Evolutionary conservation across 2,888 invertebrate species (phyloP), one percentile per base, ranked within the genome.

Genomic region (Cylindroiulus punctatus): DNA sequence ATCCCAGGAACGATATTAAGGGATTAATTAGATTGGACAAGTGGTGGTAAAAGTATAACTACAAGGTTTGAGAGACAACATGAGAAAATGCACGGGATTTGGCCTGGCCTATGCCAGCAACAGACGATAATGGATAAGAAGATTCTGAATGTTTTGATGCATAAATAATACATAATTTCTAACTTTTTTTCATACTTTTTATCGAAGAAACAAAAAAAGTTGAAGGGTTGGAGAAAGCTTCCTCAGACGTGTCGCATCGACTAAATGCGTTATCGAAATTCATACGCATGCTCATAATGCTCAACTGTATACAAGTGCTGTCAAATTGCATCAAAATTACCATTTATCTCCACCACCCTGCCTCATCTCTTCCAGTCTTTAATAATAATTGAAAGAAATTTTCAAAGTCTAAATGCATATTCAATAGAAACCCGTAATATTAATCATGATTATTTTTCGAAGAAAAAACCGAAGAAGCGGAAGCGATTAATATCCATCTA

Each of bases 241-340:
- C 65, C 26, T 65, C 8, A 65, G 65, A 65, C 65, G 26, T 65
- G 65, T 65, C 65, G 26, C 65, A 65, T 65, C 65, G 22, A 26
- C 65, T 65, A 65, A 65, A 65, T 65, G 65, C 65, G 65, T 65
- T 65, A 65, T 65, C 65, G 65, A 65, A 65, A 65, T 65, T 65
- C 65, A 65, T 65, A 65, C 65, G 65, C 65, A 65, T 65, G 65
- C 65, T 22, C 65, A 65, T 26, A 65, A 3, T 44, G 44, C 44
- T 44, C 44, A 44, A 3, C 44, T 10, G 1, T 65, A 65, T 65
- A 26, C 65, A 65, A 65, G 65, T 65, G 65, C 65, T 65, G 65
- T 65, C 65, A 65, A 65, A 65, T 65, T 65, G 65, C 65, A 65
- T 65, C 65, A 65, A 65, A 65, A 65, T 65, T 65, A 65, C 26